Percentiles rank a stretch among this genome's conserved stretches.
phyloP scores from a whole-genome alignment of 2,888 invertebrate genomes.

The Drosophila differens region DNA sequence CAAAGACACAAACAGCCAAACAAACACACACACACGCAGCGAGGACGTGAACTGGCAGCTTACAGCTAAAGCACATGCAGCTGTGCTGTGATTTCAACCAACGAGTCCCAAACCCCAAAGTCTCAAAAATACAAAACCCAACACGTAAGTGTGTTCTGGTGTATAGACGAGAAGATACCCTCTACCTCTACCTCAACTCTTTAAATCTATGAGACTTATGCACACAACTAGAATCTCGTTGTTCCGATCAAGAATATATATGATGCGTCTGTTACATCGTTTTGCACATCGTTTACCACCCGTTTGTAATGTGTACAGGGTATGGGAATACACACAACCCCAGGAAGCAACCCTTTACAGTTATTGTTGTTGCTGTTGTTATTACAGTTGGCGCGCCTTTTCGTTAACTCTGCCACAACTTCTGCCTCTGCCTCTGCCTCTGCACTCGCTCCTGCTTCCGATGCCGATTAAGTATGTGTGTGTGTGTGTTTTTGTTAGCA shows the following conservation, averaged over 20 bases:
- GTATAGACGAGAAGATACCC: not conserved
- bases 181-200: not conserved
- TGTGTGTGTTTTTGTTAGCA: conserved; percentile 69
- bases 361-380: conserved; percentile 51
- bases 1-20: conserved; percentile 2
- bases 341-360: conserved; percentile 37
- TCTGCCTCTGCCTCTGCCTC: not conserved
- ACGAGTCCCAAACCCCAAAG: conserved; percentile 9
- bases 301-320: not conserved
- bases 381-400: conserved; percentile 79
- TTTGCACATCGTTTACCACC: not conserved
- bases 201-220: not conserved
- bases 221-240: not conserved
- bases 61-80: conserved; percentile 77
- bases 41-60: conserved; percentile 66
- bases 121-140: conserved; percentile 5
- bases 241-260: not conserved
- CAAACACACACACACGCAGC: conserved; percentile 28
- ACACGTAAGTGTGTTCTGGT: not conserved
- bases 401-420: conserved; percentile 62
- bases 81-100: conserved; percentile 75
- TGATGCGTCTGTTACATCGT: not conserved
- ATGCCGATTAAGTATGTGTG: conserved; percentile 25
- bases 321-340: conserved; percentile 7
- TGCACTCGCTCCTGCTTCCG: conserved; percentile 9